Evolutionary conservation across 2,888 invertebrate genomes (phyloP).

Genomic region (Ypsolopha scabrella): DNA sequence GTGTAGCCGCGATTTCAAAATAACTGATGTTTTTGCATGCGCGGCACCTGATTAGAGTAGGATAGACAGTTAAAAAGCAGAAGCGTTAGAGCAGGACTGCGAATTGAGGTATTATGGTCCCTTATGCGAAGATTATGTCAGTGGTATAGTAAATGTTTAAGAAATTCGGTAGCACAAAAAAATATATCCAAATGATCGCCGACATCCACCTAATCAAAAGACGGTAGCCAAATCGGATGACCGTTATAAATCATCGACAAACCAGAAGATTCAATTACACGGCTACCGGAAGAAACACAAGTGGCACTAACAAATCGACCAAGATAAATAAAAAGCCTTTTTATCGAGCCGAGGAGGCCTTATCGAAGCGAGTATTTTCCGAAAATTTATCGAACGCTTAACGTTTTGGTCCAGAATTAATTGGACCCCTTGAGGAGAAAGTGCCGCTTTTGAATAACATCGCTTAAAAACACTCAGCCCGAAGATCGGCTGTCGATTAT

Average conservation of each 20-base stretch:
- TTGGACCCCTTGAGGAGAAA: constrained; percentile 47
- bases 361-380: constrained; percentile 39
- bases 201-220: not conserved
- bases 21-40: too few species aligned
- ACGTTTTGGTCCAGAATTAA: constrained; percentile 56
- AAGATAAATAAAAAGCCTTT: constrained; percentile 63
- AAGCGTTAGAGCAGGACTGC: too few species aligned
- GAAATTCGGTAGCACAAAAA: too few species aligned
- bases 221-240: not conserved
- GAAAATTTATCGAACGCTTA: constrained; percentile 56
- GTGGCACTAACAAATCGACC: constrained; percentile 67
- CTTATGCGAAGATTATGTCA: too few species aligned
- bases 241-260: not conserved
- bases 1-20: too few species aligned
- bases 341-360: constrained; percentile 14
- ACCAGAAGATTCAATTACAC: constrained; percentile 66
- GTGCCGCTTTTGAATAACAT: constrained; percentile 47
- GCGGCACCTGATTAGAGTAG: too few species aligned
- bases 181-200: not conserved
- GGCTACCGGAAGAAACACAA: constrained; percentile 58
- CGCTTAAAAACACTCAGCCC: constrained; percentile 26
- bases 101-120: too few species aligned
- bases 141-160: too few species aligned
- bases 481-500: constrained; percentile 1
- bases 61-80: too few species aligned